Evolutionary conservation across 2,113 vertebrate genomes (phyloP).

Genomic region (Promerops cafer): DNA sequence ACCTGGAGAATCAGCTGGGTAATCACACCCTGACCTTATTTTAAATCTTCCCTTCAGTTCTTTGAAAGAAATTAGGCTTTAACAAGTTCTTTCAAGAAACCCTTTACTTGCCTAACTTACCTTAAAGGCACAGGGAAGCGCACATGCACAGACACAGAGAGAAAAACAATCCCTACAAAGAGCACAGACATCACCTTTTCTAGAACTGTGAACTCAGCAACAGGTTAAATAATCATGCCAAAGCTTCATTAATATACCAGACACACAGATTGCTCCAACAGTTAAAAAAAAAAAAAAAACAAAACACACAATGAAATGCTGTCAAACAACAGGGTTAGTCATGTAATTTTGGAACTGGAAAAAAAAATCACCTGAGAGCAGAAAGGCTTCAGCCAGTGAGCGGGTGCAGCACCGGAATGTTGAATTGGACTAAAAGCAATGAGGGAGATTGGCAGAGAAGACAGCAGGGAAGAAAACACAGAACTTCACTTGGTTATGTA

Average conservation of each 20-base stretch:
- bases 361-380: conserved; percentile 81
- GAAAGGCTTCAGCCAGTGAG: conserved; percentile 83
- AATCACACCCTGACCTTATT: not conserved
- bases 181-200: not conserved
- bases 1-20: not conserved
- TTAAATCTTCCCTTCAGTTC: not conserved
- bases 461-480: conserved; percentile 7
- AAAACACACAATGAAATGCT: not conserved
- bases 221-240: conserved; percentile 47
- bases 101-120: not conserved
- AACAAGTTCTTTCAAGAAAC: not conserved
- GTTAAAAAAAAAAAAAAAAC: not conserved
- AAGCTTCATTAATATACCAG: conserved; percentile 58
- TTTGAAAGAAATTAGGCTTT: not conserved
- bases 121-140: not conserved
- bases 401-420: conserved; percentile 78
- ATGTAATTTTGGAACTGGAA: conserved; percentile 49
- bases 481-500: conserved; percentile 9
- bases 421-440: conserved; percentile 79
- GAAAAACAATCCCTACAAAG: not conserved
- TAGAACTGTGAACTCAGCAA: not conserved
- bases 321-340: conserved; percentile 63
- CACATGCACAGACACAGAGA: not conserved
- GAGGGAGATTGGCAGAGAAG: conserved; percentile 61
- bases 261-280: conserved; percentile 57